A percentile compares a stretch with the other conserved stretches of the same genome.
These are phyloP conservation scores for Craniophora ligustri DNA, from an alignment of 2,888 invertebrate species.

Conservation along the genomic window DNA sequence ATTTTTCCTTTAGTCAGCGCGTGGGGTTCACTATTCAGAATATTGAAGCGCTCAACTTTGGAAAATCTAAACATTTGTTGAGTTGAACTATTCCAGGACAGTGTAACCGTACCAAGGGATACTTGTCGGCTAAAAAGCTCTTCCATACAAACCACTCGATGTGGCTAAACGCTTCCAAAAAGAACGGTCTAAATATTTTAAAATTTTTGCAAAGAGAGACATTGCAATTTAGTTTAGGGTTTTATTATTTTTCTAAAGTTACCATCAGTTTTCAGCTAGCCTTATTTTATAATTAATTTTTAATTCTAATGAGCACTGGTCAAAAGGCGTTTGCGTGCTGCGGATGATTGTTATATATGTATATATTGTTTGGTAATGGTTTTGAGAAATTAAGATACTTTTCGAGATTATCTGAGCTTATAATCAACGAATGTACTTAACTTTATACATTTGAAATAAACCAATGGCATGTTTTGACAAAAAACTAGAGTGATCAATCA, in stretches of 20 bases:
- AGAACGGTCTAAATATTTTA: slow-evolving; percentile 69
- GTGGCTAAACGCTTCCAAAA: slow-evolving; percentile 62
- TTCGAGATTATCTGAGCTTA: slow-evolving; percentile 6
- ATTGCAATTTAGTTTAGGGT: slow-evolving; percentile 78
- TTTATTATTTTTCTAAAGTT: slow-evolving; percentile 83
- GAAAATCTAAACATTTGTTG: slow-evolving; percentile 8
- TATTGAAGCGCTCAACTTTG: slow-evolving; percentile 15
- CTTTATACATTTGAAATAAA: slow-evolving; percentile 18
- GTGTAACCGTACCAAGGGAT: slow-evolving; percentile 28
- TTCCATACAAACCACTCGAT: slow-evolving; percentile 42
- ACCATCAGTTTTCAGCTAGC: slow-evolving; percentile 87
- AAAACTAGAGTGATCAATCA: slow-evolving; percentile 16
- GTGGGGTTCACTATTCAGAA: slow-evolving; percentile 27
- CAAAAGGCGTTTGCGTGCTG: slow-evolving; percentile 76
- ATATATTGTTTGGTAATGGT: slow-evolving; percentile 58
- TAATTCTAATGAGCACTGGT: slow-evolving; percentile 74
- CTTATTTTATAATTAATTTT: slow-evolving; percentile 79
- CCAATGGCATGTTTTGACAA: slow-evolving; percentile 14
- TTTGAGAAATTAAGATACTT: slow-evolving; percentile 33
- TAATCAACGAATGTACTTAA: slow-evolving; percentile 41
- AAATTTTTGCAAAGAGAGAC: slow-evolving; percentile 73
- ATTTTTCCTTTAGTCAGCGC: slow-evolving; percentile 42
- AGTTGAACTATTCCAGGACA: slow-evolving; percentile 15
- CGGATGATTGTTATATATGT: slow-evolving; percentile 57
- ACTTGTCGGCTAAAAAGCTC: slow-evolving; percentile 50